These are phyloP conservation scores for Tinea semifulvella DNA, from an alignment of 2,888 invertebrate species.

Conservation along the genomic window DNA sequence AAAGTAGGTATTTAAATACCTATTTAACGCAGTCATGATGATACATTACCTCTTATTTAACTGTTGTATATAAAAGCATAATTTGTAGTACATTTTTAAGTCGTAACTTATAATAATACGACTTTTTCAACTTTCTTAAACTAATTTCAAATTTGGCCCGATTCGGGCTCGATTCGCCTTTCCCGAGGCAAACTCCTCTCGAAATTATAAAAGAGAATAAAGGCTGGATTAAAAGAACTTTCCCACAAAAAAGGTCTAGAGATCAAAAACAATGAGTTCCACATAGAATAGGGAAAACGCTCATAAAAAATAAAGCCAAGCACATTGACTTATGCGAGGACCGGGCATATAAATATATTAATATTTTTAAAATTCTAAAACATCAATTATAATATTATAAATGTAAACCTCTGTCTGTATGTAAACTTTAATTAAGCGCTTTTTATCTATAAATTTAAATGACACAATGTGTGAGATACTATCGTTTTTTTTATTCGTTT, in stretches of 20 bases:
- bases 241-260: conserved; percentile 14
- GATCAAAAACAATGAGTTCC: conserved; percentile 16
- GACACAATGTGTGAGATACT: no score
- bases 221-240: conserved; percentile 14
- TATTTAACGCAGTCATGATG: not conserved
- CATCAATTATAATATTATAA: no score
- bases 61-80: conserved; percentile 3
- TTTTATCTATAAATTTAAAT: no score
- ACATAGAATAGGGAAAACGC: conserved; percentile 14
- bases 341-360: no score
- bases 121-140: conserved; percentile 13
- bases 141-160: conserved; percentile 13
- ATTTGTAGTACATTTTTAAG: conserved; percentile 6
- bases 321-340: no score
- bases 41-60: not conserved
- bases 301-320: conserved; percentile 15
- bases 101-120: not conserved
- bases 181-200: conserved; percentile 8
- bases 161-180: conserved; percentile 6
- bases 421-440: no score
- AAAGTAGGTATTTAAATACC: no score
- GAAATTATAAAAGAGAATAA: conserved; percentile 14
- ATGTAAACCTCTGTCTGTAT: no score
- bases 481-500: no score
- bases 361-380: no score